Conservation (phyloP, 2,888 invertebrate genomes). For the Napeogenes inachia region DNA sequence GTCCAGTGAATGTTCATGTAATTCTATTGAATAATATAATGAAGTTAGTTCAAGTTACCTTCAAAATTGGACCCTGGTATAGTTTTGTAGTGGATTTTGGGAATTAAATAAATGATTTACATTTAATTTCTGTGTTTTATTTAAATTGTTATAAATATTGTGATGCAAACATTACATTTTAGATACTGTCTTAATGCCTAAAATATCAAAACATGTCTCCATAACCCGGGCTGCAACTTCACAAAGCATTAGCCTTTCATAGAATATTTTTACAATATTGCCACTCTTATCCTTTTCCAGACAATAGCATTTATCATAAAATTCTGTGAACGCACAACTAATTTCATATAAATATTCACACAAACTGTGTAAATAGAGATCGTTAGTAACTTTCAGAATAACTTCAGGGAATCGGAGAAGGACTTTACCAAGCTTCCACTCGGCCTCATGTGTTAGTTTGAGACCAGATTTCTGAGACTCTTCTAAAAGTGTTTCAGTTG, state of each 20-base stretch:
- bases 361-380: constrained; percentile 89
- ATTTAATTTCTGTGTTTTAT: constrained; percentile 29
- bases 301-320: constrained; percentile 98
- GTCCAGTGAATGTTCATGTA: constrained; percentile 41
- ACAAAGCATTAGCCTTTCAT: constrained; percentile 91
- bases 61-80: constrained; percentile 65
- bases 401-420: constrained; percentile 92
- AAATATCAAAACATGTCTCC: constrained; percentile 90
- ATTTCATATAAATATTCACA: constrained; percentile 98
- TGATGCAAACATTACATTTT: constrained; percentile 84
- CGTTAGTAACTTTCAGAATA: constrained; percentile 87
- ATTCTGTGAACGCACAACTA: constrained; percentile 94
- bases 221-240: constrained; percentile 94
- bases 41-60: constrained; percentile 47
- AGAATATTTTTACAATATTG: constrained; percentile 88
- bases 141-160: constrained; percentile 23
- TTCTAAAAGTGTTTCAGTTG: constrained; percentile 77
- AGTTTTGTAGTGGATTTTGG: constrained; percentile 76
- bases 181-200: constrained; percentile 93
- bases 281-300: constrained; percentile 93
- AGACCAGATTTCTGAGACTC: constrained; percentile 79
- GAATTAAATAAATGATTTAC: constrained; percentile 61
- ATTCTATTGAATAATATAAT: constrained; percentile 23
- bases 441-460: constrained; percentile 91
- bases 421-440: constrained; percentile 95